Conservation (phyloP, 2,113 vertebrate species). For the Pelecanus crispus region DNA sequence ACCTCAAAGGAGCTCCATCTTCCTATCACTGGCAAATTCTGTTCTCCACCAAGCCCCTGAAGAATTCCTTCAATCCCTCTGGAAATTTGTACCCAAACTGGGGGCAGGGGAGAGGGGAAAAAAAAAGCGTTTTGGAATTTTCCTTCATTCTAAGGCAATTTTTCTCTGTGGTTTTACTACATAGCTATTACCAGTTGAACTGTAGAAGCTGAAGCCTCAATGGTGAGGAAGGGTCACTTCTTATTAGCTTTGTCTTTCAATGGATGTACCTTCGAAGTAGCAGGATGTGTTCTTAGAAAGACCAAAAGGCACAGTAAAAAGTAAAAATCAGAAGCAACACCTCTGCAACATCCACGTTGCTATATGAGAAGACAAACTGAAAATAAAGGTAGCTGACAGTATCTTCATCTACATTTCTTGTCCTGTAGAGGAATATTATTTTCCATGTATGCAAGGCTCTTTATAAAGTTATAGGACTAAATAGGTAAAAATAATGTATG, state of each 20-base stretch:
- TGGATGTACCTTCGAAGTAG: neutral
- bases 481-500: neutral
- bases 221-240: neutral
- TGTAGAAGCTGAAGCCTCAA: neutral
- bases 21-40: neutral
- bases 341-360: neutral
- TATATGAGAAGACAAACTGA: neutral
- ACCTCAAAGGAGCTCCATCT: neutral
- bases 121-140: neutral
- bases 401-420: neutral
- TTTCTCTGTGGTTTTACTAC: neutral
- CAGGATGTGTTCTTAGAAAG: neutral
- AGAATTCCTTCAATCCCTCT: neutral
- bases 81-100: neutral
- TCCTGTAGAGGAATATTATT: neutral
- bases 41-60: neutral
- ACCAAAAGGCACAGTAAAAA: neutral
- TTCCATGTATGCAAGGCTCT: neutral
- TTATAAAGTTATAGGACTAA: neutral
- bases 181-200: neutral
- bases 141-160: neutral
- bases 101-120: fast-evolving
- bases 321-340: neutral
- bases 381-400: neutral
- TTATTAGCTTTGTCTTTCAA: neutral